phyloP scores from a whole-genome alignment of 1,140 invertebrate species.

The Magallana angulata region DNA sequence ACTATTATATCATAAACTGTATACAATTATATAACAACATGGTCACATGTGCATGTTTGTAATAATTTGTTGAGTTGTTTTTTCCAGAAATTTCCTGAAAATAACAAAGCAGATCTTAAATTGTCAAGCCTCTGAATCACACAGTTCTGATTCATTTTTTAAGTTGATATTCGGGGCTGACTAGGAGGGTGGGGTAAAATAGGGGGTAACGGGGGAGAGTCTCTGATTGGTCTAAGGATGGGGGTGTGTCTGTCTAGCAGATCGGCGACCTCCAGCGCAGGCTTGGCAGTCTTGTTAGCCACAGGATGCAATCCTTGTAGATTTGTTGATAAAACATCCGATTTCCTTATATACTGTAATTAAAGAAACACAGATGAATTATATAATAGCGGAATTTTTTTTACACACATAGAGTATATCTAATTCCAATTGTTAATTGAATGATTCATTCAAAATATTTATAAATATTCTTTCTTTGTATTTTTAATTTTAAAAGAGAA shows the following conservation, averaged over 20 bases:
- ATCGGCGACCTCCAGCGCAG: conserved; percentile 69
- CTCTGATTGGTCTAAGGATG: conserved; percentile 68
- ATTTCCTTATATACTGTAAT: conserved; percentile 70
- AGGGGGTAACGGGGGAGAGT: conserved; percentile 73
- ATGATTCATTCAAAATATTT: no score
- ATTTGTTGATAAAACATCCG: conserved; percentile 66
- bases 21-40: conserved; percentile 7
- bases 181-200: conserved; percentile 70
- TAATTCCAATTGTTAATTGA: no score
- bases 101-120: not conserved
- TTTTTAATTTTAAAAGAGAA: no score
- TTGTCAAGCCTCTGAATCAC: not conserved
- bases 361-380: conserved; percentile 29
- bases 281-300: conserved; percentile 53
- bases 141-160: not conserved
- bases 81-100: not conserved
- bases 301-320: conserved; percentile 69
- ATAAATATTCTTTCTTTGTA: no score
- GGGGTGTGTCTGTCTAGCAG: conserved; percentile 73
- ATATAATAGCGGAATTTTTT: not conserved
- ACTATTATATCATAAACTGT: conserved; percentile 17
- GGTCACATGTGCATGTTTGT: not conserved
- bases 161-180: conserved; percentile 60
- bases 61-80: no score
- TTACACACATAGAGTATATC: not conserved